A percentile compares a stretch with the other conserved stretches of the same genome.
phyloP scores from a whole-genome alignment of 2,113 vertebrate species.

The Fulmarus glacialis region DNA sequence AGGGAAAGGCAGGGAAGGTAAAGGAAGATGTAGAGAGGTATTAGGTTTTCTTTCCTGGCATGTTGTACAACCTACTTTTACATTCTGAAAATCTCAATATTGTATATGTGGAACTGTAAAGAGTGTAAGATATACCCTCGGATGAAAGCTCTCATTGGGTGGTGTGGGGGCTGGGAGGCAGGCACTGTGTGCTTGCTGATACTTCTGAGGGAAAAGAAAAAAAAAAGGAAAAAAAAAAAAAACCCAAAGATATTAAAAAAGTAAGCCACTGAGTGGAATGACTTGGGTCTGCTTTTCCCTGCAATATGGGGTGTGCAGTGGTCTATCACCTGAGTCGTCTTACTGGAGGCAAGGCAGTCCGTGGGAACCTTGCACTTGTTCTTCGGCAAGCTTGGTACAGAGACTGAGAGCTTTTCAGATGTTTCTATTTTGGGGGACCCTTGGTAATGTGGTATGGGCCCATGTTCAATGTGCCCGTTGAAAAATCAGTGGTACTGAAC shows the following conservation, averaged over 20 bases:
- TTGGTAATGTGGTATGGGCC: neutral
- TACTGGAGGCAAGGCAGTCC: neutral
- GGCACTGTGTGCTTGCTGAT: neutral
- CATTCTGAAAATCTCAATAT: neutral
- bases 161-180: neutral
- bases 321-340: neutral
- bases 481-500: neutral
- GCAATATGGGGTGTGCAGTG: neutral
- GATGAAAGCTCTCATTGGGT: neutral
- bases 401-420: neutral
- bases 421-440: neutral
- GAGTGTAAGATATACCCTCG: fast-evolving
- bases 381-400: neutral
- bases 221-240: too few species aligned
- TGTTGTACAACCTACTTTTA: neutral
- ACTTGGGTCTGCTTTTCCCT: neutral
- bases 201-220: too few species aligned
- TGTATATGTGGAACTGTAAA: neutral
- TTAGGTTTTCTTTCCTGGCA: neutral
- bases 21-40: neutral
- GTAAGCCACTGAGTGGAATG: neutral
- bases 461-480: neutral
- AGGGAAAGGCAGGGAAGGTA: neutral
- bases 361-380: neutral
- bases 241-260: neutral